phyloP scores from a whole-genome alignment of 2,113 vertebrate species.

The Corydoras maculifer region DNA sequence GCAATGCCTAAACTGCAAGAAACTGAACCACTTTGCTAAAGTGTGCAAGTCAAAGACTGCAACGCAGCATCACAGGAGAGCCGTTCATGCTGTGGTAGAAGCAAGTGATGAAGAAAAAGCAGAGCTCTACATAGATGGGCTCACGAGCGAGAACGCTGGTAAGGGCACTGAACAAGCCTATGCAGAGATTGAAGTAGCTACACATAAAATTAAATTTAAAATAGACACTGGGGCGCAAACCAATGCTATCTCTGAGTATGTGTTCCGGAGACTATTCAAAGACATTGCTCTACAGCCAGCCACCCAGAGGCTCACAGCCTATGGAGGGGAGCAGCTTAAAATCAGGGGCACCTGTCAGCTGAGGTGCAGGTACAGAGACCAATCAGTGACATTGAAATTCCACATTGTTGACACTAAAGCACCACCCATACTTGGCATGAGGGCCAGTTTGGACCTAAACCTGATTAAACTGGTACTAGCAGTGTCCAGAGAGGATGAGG shows the following conservation, averaged over 20 bases:
- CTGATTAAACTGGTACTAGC: too few relatives aligned
- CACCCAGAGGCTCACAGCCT: constrained; percentile 4
- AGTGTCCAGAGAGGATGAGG: too few relatives aligned
- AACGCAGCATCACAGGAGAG: background rate
- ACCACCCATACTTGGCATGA: too few relatives aligned
- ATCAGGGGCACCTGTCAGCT: too few relatives aligned
- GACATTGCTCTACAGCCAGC: too few relatives aligned
- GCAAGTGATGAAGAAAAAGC: background rate
- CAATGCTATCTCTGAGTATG: constrained; percentile 1
- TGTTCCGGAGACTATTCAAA: background rate
- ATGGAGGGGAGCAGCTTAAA: too few relatives aligned
- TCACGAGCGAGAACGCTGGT: background rate
- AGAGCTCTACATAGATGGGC: background rate
- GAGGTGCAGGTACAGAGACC: too few relatives aligned
- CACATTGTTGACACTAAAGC: too few relatives aligned
- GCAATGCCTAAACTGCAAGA: too few relatives aligned
- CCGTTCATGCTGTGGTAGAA: background rate
- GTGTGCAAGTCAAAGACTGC: too few relatives aligned
- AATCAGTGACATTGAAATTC: too few relatives aligned
- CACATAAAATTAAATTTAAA: constrained; percentile 8
- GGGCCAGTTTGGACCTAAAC: too few relatives aligned
- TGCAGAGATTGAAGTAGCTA: background rate
- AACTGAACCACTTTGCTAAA: background rate
- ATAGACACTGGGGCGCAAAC: constrained; percentile 16
- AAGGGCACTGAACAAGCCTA: background rate